phyloP scores from a whole-genome alignment of 2,113 vertebrate species.

The Drymodes brunneopygia region DNA sequence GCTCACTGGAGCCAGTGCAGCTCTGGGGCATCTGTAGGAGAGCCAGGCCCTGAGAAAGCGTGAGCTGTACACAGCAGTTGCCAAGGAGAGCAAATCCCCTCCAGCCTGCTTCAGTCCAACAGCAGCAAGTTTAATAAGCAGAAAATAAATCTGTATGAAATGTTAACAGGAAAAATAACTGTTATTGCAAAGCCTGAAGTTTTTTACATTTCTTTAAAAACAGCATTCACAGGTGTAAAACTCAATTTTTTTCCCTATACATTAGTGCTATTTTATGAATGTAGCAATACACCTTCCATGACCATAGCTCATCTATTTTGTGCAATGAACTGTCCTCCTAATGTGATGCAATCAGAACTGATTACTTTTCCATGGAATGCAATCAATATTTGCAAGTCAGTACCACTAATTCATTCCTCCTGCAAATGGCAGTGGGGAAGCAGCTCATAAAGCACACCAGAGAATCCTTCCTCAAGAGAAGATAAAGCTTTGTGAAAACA shows the following conservation, averaged over 20 bases:
- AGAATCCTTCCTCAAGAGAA: neutral
- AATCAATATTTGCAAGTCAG: neutral
- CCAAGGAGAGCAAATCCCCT: neutral
- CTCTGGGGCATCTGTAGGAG: neutral
- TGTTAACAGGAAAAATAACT: neutral
- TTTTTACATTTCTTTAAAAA: neutral
- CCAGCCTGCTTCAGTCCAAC: neutral
- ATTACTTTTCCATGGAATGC: neutral
- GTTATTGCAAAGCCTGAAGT: neutral
- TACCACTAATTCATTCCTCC: neutral
- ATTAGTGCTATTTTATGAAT: neutral
- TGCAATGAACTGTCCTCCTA: neutral
- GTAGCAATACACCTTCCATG: neutral
- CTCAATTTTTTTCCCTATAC: accelerated
- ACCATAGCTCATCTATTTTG: neutral
- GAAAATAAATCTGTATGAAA: neutral
- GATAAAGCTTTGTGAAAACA: neutral
- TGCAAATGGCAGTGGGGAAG: neutral
- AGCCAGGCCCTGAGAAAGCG: neutral
- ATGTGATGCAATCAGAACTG: neutral
- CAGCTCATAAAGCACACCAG: neutral
- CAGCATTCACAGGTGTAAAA: neutral
- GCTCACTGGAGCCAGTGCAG: neutral
- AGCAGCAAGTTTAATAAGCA: neutral
- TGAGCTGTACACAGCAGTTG: neutral